Base-by-base conservation (phyloP, 2,888 invertebrate species). In the Chamaedrilus cognettii region DNA sequence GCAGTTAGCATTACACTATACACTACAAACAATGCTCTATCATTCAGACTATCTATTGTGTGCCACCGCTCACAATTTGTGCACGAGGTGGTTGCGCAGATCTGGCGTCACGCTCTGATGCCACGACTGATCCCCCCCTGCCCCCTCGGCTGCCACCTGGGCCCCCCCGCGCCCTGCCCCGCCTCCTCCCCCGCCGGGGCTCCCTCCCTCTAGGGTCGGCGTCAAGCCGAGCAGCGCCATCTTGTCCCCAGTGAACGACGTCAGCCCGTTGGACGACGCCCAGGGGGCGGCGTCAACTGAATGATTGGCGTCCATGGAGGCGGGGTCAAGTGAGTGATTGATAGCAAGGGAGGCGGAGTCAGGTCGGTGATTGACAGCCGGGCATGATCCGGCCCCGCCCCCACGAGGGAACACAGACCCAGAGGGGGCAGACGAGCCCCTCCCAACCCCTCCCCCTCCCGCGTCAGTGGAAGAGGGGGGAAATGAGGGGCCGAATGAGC, bases 21-120 rank as follows among this genome's bases (percentile, higher is more conserved):
- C n/a, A n/a, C n/a, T n/a, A n/a, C n/a, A n/a, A n/a, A n/a, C n/a
- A n/a, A n/a, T n/a, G n/a, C n/a, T n/a, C n/a, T n/a, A n/a, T n/a
- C n/a, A n/a, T n/a, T n/a, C n/a, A n/a, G n/a, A n/a, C n/a, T n/a
- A n/a, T n/a, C n/a, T n/a, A n/a, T n/a, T n/a, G n/a, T n/a, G n/a
- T n/a, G n/a, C 33, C 19, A 32, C 5, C 2, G 87, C 90, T 88
- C 84, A 91, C 89, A 99, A 87, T 87, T 99, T 99, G 85, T 97
- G 96, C 77, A 99, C 98, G 77, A 99, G 89, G 85, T 99, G 99
- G 87, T 97, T 98, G 80, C 99, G 89, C 84, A 99, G 89, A 88
- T 99, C 98, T 73, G 93, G 92, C 69, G 96, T 97, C 75, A 99
- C 96, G 74, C 78, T 78, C 64, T 94, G 92, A 83, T 97, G 96